Evolutionary conservation across 2,888 invertebrate genomes (phyloP).

Genomic region (Tenthredo distinguenda): DNA sequence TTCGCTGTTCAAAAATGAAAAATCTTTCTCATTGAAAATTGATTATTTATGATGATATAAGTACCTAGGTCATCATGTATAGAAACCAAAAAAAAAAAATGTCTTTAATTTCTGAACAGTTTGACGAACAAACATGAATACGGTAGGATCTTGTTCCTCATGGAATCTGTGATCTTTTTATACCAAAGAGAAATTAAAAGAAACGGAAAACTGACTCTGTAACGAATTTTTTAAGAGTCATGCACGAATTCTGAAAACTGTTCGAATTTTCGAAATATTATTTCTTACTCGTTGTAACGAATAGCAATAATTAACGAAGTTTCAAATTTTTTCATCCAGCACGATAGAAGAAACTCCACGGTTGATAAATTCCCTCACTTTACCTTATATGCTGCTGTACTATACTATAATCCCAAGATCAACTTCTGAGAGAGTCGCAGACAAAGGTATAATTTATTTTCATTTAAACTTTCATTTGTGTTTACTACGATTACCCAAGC

Average conservation of each 20-base stretch:
- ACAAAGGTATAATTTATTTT: background rate
- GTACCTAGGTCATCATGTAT: background rate
- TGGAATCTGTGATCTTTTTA: background rate
- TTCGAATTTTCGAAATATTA: background rate
- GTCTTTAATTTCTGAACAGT: too few species aligned
- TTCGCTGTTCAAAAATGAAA: background rate
- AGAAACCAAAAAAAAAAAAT: background rate
- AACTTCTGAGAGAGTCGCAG: background rate
- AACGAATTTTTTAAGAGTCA: background rate
- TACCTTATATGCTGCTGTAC: background rate
- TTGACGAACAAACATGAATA: background rate
- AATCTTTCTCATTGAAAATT: background rate
- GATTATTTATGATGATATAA: background rate
- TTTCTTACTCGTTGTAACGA: background rate
- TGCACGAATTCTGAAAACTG: background rate
- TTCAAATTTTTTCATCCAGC: background rate
- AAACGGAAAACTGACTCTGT: background rate
- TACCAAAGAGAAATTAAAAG: background rate
- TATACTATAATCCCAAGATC: background rate
- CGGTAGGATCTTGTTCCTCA: too few species aligned
- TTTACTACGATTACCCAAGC: conserved; percentile 10
- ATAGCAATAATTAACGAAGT: background rate
- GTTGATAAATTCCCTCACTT: background rate
- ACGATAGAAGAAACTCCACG: background rate
- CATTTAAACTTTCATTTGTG: conserved; percentile 13